Conservation (phyloP, 2,888 invertebrate species). For the Apomyelois bistriatella region DNA sequence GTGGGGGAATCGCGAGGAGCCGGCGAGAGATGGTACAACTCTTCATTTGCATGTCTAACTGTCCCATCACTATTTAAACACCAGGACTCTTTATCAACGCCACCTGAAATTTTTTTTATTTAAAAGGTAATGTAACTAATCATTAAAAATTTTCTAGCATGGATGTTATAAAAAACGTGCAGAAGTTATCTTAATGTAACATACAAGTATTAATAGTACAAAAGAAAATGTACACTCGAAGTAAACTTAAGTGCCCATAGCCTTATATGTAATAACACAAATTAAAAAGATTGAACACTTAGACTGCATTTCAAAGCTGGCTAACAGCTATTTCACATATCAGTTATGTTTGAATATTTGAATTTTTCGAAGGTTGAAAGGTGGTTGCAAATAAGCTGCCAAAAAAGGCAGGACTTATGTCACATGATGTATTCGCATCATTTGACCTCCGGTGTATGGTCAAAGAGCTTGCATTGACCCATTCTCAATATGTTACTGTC, state of each 20-base stretch:
- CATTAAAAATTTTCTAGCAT: not conserved
- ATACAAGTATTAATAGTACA: too few relatives aligned
- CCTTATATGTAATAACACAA: too few relatives aligned
- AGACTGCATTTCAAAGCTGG: too few relatives aligned
- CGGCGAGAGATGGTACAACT: conserved; percentile 82
- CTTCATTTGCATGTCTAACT: conserved; percentile 90
- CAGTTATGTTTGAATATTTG: not conserved
- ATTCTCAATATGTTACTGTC: not conserved
- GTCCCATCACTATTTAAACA: conserved; percentile 94
- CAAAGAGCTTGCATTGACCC: conserved; percentile 9
- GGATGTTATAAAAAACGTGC: not conserved
- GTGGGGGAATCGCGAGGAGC: conserved; percentile 67
- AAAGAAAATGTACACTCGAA: too few relatives aligned
- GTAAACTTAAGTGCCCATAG: too few relatives aligned
- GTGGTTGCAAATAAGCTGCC: conserved; percentile 25
- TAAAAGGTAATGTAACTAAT: not conserved
- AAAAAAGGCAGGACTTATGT: conserved; percentile 24
- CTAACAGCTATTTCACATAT: too few relatives aligned
- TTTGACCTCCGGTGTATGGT: conserved; percentile 16
- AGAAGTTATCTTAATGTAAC: too few relatives aligned
- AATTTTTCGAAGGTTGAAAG: conserved; percentile 29
- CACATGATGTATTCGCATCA: conserved; percentile 18
- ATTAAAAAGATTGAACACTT: too few relatives aligned
- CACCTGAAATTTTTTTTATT: conserved; percentile 77
- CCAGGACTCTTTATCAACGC: conserved; percentile 95